A percentile compares a stretch with the other conserved stretches of the same genome.
Evolutionary conservation across 2,797 vertebrate genomes (phyloP).

Genomic region (Columba guinea): DNA sequence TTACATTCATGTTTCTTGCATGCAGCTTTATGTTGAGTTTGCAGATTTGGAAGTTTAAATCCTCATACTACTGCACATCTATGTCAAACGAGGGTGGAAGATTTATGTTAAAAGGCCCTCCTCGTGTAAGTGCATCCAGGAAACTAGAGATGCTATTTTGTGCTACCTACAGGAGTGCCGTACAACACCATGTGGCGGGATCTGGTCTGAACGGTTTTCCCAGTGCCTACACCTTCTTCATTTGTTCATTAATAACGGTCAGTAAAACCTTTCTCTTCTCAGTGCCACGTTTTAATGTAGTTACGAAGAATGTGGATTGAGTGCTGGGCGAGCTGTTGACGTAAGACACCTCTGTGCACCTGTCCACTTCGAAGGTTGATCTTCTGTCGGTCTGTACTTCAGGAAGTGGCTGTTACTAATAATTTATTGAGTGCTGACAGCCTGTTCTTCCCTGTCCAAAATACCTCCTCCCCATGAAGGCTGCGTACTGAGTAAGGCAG

Average conservation of each 20-base stretch:
- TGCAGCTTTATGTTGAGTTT: background rate
- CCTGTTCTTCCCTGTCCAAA: conserved; percentile 40
- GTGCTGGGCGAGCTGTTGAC: background rate
- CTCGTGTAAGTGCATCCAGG: background rate
- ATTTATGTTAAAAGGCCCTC: background rate
- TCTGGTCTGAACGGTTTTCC: background rate
- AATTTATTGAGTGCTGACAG: conserved; percentile 68
- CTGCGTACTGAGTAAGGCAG: conserved; percentile 29
- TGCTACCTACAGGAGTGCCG: background rate
- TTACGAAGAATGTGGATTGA: background rate
- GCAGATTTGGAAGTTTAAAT: background rate
- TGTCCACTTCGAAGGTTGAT: conserved; percentile 34
- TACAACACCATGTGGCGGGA: too few species aligned
- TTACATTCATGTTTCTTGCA: background rate
- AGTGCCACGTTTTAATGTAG: background rate
- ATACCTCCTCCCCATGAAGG: conserved; percentile 40
- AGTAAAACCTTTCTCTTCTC: background rate
- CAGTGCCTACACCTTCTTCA: background rate
- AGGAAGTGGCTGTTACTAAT: conserved; percentile 54
- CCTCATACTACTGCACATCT: background rate
- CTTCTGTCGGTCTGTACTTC: background rate
- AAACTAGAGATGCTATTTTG: background rate
- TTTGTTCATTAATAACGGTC: background rate
- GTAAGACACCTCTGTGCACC: conserved; percentile 41
- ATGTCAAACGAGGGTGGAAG: background rate